Evolutionary conservation across 2,797 vertebrate genomes (phyloP).

Genomic region (Calcarius lapponicus): DNA sequence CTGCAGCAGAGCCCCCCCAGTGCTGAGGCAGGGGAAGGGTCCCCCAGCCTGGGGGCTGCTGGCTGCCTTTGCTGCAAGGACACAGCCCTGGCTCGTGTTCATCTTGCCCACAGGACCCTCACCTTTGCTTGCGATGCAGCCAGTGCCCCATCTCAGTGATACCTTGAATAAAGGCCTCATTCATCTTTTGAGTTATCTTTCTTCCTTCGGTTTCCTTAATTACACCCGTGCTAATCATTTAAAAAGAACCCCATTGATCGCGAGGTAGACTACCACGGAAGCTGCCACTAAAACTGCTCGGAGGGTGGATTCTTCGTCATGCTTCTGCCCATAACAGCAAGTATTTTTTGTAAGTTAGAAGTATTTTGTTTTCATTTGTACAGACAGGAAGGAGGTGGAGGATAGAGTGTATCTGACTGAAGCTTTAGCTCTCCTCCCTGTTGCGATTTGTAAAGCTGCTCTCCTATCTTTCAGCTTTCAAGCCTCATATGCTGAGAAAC

Average conservation of each 20-base stretch:
- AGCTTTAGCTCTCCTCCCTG: neutral
- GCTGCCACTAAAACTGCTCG: neutral
- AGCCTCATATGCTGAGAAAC: neutral
- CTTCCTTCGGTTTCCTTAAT: neutral
- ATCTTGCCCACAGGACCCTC: neutral
- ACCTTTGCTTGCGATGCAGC: neutral
- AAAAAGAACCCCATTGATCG: neutral
- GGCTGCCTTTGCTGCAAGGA: rapidly evolving
- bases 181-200: neutral
- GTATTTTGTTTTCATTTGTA: neutral
- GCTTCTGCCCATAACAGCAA: neutral
- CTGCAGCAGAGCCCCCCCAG: neutral
- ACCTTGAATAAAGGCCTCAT: neutral
- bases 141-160: neutral
- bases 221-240: neutral
- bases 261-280: neutral
- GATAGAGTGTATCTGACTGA: neutral
- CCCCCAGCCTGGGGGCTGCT: neutral
- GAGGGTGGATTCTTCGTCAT: neutral
- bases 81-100: neutral
- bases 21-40: neutral
- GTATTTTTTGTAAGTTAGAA: neutral
- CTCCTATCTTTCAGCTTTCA: neutral
- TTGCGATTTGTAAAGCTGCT: neutral
- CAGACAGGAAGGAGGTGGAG: neutral